Conservation (phyloP, 1,140 invertebrate species). For the Atta texana region DNA sequence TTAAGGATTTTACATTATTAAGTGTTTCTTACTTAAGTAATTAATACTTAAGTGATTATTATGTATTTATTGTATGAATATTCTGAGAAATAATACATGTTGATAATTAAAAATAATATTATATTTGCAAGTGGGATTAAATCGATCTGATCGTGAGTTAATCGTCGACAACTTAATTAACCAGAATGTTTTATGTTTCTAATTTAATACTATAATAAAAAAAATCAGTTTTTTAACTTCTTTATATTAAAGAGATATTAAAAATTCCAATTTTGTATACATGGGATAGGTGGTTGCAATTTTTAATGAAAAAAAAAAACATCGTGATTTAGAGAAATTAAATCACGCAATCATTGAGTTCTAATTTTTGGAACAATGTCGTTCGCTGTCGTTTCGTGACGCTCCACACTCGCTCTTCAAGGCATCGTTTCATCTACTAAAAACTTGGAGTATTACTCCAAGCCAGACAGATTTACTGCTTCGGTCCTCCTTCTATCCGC, state of each 20-base stretch:
- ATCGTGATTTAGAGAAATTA: background rate
- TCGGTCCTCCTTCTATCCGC: slow-evolving; percentile 74
- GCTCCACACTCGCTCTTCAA: slow-evolving; percentile 2
- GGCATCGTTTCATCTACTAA: slow-evolving; percentile 68
- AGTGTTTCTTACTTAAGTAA: background rate
- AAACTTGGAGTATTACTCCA: slow-evolving; percentile 68
- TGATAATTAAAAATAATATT: background rate
- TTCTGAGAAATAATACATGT: background rate
- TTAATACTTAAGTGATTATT: background rate
- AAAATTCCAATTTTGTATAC: background rate
- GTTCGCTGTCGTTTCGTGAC: slow-evolving; percentile 10
- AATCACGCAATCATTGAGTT: slow-evolving; percentile 11
- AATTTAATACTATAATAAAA: background rate
- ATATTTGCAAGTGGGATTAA: background rate
- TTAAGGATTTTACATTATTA: background rate
- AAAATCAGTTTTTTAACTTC: background rate
- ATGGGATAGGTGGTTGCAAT: no score
- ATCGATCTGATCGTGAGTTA: background rate
- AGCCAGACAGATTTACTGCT: slow-evolving; percentile 75
- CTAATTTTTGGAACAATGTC: slow-evolving; percentile 24
- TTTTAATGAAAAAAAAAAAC: background rate
- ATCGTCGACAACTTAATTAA: background rate
- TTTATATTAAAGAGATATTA: background rate
- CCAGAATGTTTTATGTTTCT: background rate
- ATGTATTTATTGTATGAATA: background rate